Base-by-base conservation (phyloP, 2,888 invertebrate species). In the Panzeria rudis region DNA sequence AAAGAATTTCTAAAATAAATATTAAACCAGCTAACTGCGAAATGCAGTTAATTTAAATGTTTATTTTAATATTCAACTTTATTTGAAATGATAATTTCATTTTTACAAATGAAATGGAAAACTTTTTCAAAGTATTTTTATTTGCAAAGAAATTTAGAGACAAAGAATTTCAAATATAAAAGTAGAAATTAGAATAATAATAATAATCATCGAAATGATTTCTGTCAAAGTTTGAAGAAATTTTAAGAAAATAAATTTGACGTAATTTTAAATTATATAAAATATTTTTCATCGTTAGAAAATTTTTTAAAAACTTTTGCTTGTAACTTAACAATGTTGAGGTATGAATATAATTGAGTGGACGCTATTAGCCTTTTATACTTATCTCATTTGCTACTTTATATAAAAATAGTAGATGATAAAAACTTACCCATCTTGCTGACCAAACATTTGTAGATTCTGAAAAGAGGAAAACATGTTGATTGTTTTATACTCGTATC, bases 31-130 rank as follows among this genome's bases (percentile, higher is more conserved):
- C 69, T 44, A 50, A 83, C 76, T 75, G 66, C 38, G 47, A 82
- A 75, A 54, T 82, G 85, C 85, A 85, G 85, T 85, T 85, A 82
- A 85, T 85, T 85, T 85, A 85, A 85, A 85, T 85, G 82, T 85
- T 85, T 78, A 56, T 82, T 82, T 82, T 85, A 82, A 82, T 82
- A 85, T 71, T 82, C 59, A 71, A 66, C 69, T 85, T 82, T 82
- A 82, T 82, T 79, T 54, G 44, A 85, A 85, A 82, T 85, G 85
- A 79, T 85, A 85, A 85, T 85, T 85, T 79, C 69, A 82, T 85
- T 82, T 81, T 72, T 72, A 9, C 15, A 68, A 69, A 73, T 84
- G 44, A 68, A 76, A 77, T 84, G 73, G 61, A 75, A 78, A 78
- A 62, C 56, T 76, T 82, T 56, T 32, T 6, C 3, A 17, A 72